Evolutionary conservation across 2,113 vertebrate genomes (phyloP).

Genomic region (Pangasianodon hypophthalmus): DNA sequence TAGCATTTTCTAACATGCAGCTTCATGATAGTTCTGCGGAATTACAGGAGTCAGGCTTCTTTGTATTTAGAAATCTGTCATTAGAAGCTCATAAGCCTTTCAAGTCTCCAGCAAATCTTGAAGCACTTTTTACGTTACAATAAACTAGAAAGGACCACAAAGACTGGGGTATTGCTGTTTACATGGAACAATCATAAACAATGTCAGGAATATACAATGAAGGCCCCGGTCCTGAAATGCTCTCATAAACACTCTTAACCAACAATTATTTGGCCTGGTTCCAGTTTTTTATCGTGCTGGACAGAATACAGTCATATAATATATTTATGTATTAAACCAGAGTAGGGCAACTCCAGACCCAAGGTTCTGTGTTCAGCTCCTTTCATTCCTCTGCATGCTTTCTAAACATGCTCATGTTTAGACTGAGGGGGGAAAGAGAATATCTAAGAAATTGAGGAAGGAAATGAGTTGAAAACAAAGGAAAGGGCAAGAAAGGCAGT

Average conservation of each 20-base stretch:
- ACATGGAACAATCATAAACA: constrained; percentile 20
- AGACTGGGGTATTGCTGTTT: constrained; percentile 4
- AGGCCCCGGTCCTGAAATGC: constrained; percentile 2
- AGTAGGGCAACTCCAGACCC: not conserved
- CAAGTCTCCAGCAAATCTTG: not conserved
- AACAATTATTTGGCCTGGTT: constrained; percentile 30
- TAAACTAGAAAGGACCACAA: constrained; percentile 28
- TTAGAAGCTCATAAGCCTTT: not conserved
- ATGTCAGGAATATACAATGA: constrained; percentile 21
- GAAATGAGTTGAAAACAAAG: constrained; percentile 75
- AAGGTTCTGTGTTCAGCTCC: constrained; percentile 8
- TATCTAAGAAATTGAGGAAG: constrained; percentile 77
- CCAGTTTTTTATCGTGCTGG: constrained; percentile 22
- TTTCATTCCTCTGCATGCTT: constrained; percentile 61
- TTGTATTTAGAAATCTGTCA: not conserved
- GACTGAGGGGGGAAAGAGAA: constrained; percentile 63
- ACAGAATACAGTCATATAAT: constrained; percentile 12
- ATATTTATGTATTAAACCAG: constrained; percentile 18
- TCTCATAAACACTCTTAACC: constrained; percentile 35
- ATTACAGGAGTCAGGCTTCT: not conserved
- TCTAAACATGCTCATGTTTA: constrained; percentile 73
- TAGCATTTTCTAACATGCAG: not conserved
- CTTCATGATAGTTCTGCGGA: not conserved
- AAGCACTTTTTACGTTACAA: constrained; percentile 8
- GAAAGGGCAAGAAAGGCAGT: constrained; percentile 72